These are phyloP conservation scores for Cheilinus undulatus DNA, from an alignment of 2,113 vertebrate genomes.

Conservation along the genomic window DNA sequence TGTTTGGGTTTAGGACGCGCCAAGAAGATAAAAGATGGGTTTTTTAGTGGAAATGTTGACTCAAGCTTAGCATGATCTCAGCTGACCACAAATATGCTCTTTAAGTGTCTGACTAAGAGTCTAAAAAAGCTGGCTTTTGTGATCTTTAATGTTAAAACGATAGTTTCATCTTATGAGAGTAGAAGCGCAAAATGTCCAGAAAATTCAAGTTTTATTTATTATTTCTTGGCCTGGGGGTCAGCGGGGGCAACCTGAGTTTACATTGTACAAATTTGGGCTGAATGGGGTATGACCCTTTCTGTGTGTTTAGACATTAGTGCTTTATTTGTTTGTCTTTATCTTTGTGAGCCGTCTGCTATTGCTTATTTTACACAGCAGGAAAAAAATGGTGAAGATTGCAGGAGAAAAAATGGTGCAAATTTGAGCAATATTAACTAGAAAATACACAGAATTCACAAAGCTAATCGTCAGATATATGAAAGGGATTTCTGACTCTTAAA, in stretches of 20 bases:
- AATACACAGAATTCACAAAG: neutral
- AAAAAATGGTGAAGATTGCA: neutral
- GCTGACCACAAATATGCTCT: slow-evolving; percentile 47
- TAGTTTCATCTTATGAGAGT: neutral
- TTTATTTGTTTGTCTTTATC: neutral
- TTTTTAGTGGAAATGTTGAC: slow-evolving; percentile 32
- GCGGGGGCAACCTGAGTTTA: slow-evolving; percentile 9
- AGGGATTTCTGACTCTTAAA: neutral
- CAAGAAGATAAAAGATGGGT: slow-evolving; percentile 9
- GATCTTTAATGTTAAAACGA: neutral
- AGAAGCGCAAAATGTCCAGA: neutral
- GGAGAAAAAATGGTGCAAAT: neutral
- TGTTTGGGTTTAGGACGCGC: neutral
- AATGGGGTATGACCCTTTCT: slow-evolving; percentile 13
- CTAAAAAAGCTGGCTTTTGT: neutral
- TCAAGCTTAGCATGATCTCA: slow-evolving; percentile 22
- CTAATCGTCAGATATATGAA: neutral
- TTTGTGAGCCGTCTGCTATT: slow-evolving; percentile 1
- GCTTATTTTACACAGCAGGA: neutral
- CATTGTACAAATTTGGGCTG: slow-evolving; percentile 17
- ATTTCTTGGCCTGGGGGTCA: slow-evolving; percentile 14
- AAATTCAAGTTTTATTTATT: slow-evolving; percentile 14
- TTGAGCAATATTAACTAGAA: too few species aligned
- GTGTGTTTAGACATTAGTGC: neutral
- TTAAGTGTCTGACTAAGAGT: neutral